Base-by-base conservation (phyloP, 2,113 vertebrate species). In the Esox niger region DNA sequence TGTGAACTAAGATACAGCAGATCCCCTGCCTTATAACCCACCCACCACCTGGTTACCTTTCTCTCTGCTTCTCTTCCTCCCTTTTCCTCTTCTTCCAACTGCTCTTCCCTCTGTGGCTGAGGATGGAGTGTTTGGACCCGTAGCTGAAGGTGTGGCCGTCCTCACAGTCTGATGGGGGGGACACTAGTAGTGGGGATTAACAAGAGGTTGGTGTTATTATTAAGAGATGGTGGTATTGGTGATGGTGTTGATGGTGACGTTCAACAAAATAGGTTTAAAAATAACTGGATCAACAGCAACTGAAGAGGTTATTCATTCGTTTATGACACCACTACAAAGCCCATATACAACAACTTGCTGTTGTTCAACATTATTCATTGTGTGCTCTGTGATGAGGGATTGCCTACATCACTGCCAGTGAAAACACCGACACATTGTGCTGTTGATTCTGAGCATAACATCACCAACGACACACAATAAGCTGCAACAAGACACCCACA, bases 111-210 rank as follows among this genome's bases (percentile, higher is more conserved):
- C 72, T n/a, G 3, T 72, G 79, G 43, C 71, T 87, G 64, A 92
- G 81, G 76, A 92, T 90, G 13, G 85, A 80, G 29, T 92, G 90
- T 75, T 86, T 85, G 58, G 90, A 92, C 13, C 87, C 77, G 80
- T 89, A 92, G 26, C 79, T 84, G 56, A 64, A 64, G 68, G 79
- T 79, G 64, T 82, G 68, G 10, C 72, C 62, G 69, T 35, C 88
- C 70, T 91, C 83, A 35, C 80, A 83, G 73, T 88, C 87, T 70
- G 86, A 82, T 17, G 83, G 77, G 73, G 77, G 86, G 60, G 88
- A 76, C 88, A 91, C 89, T 91, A 29, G 38, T n/a, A n/a, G 56
- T 0, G 8, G 64, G 46, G 46, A 20, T 9, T 23, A 66, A 27
- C 27, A 59, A 20, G 29, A 17, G 2, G 57, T 59, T 59, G 27